These are phyloP conservation scores for Cassiopea xamachana DNA, from an alignment of 30 jellyfish, hydroid and myxozoan genomes.

Conservation along the genomic window DNA sequence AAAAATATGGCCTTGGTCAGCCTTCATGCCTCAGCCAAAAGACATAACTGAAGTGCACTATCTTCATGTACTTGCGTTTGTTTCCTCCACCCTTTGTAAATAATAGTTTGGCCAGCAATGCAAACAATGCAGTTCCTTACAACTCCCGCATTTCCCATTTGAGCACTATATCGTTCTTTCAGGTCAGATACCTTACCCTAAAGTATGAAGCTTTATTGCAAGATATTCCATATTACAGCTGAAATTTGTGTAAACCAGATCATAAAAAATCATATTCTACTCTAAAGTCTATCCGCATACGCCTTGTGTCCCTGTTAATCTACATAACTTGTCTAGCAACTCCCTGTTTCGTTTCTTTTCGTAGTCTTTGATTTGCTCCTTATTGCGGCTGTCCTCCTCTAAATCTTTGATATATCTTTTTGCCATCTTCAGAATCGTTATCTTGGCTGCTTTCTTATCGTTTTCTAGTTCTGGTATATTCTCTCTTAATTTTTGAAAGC, in stretches of 20 bases:
- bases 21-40: no score
- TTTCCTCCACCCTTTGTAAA: no score
- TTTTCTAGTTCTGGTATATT: slow-evolving; percentile 77
- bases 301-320: slow-evolving; percentile 62
- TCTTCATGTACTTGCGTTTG: no score
- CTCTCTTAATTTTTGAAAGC: slow-evolving; percentile 74
- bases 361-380: slow-evolving; percentile 70
- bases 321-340: slow-evolving; percentile 63
- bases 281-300: slow-evolving; percentile 3
- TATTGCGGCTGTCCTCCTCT: slow-evolving; percentile 63
- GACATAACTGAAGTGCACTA: no score
- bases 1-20: no score
- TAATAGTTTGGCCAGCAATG: no score
- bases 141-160: no score
- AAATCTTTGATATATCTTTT: slow-evolving; percentile 57
- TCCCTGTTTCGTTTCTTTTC: slow-evolving; percentile 72
- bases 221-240: not conserved
- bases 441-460: slow-evolving; percentile 78
- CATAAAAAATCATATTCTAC: not conserved
- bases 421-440: slow-evolving; percentile 75
- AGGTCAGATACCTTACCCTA: no score
- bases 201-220: no score
- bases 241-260: not conserved
- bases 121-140: no score
- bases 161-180: no score